Base-by-base conservation (phyloP, 2,888 invertebrate species). In the Hyposoter didymator region DNA sequence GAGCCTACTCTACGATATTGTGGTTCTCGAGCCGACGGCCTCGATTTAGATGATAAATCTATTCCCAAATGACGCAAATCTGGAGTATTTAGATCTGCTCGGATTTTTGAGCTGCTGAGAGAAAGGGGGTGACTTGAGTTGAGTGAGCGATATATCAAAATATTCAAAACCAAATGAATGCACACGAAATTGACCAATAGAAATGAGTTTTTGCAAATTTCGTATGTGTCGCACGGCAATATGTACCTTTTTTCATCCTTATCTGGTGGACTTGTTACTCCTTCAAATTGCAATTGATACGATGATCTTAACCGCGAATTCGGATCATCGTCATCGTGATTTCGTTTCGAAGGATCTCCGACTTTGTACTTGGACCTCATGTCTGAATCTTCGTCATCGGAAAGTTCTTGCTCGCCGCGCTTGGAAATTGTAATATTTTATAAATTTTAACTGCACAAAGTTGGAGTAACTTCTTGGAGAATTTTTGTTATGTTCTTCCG, bases 351-450 rank as follows among this genome's bases (percentile, higher is more conserved):
- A 32, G 32, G 19, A n/a, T 80, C 67, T 12, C 43, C 66, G 22
- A 90, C 87, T 45, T 90, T 90, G 69, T 89, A 89, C 73, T 89
- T 59, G 82, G 12, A 90, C 89, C 52, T 88, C 82, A 84, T 88
- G 88, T 28, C 90, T 90, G 75, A 86, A 90, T 84, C 84, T 87
- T 64, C 85, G 82, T 10, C 87, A 84, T 35, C 89, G 45, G 83
- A 90, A 90, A 62, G 85, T 81, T 67, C 88, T 89, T 32, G 90
- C 89, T 6, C 88, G 10, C 90, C 90, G 89, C 78, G 82, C 84
- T 45, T 85, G 85, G 22, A 4, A 55, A 12, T 10, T 55, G 55
- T 43, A 73, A 85, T 70, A 90, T 90, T 49, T 17, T 4, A 69
- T 12, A 12, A 22, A 62, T 76, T 67, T 22, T 22, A 2, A 59